Evolutionary conservation across 2,888 invertebrate genomes (phyloP), one percentile per base, ranked within the genome.

Genomic region (Zygothrica quintamaculata): DNA sequence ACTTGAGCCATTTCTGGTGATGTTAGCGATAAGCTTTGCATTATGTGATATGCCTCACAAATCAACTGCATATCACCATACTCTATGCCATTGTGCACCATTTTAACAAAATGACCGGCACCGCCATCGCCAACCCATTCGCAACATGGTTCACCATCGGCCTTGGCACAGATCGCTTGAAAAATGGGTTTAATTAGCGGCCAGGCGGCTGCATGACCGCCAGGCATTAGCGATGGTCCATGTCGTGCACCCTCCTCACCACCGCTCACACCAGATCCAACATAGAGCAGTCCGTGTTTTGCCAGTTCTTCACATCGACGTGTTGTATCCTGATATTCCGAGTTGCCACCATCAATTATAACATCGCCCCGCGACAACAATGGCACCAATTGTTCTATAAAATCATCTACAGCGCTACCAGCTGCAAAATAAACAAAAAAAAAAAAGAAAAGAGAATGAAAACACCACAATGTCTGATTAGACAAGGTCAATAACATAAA

Each of bases 61-160:
- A 99, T 99, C 68, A 99, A 93, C 91, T 99, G 99, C 99, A 99
- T 99, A 89, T 99, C 99, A 33, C 99, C 99, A 88, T 99, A 99
- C 89, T 99, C 99, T 81, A 99, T 99, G 52, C 99, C 99, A 89
- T 99, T 99, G 92, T 99, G 99, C 0, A 99, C 99, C 99, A 99
- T 99, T 92, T 99, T 99, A 0, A 99, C 99, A 91, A 99, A 99
- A 90, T 99, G 99, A 0, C 99, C 99, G 0, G 99, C 96, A 13
- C 99, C 99, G 65, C 97, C 97, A 74, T 96, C 96, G 0, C 99
- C 99, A 0, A 99, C 98, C 99, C 99, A 99, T 88, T 99, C 99
- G 89, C 99, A 99, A 91, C 99, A 99, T 0, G 99, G 98, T 88
- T 99, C 97, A 1, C 93, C 93, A 73, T 95, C 93, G 2, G 93